A percentile compares a stretch with the other conserved stretches of the same genome.
Evolutionary conservation across 2,113 vertebrate species (phyloP).

Genomic region (Poeciliopsis retropinna): DNA sequence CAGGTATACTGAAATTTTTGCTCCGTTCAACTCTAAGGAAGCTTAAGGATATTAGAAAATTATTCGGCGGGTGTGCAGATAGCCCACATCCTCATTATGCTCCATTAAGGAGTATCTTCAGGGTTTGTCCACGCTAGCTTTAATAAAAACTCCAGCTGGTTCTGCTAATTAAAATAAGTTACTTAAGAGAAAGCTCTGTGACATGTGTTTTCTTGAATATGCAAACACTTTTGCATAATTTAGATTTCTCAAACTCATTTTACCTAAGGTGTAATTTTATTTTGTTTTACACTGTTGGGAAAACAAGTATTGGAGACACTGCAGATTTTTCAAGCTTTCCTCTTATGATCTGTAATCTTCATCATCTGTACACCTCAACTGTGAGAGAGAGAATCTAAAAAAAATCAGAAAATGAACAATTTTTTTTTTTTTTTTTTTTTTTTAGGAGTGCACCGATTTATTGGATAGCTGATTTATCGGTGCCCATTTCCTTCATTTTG

Average conservation of each 20-base stretch:
- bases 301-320: no score
- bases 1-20: background rate
- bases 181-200: conserved; percentile 1
- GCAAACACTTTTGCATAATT: conserved; percentile 11
- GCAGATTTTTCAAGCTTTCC: background rate
- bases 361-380: no score
- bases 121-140: background rate
- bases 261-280: conserved; percentile 23
- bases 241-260: conserved; percentile 3
- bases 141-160: background rate
- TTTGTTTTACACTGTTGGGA: background rate
- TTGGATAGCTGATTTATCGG: no score
- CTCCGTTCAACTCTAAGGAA: conserved; percentile 5
- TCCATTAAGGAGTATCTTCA: background rate
- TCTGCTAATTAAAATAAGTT: conserved; percentile 6
- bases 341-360: no score
- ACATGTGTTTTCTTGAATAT: background rate
- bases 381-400: no score
- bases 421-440: no score
- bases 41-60: background rate
- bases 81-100: conserved; percentile 12
- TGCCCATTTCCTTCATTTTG: no score
- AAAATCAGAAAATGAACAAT: no score
- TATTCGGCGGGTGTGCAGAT: background rate
- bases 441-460: no score